Conservation (phyloP, 2,888 invertebrate species). For the Drosophila heteroneura region DNA sequence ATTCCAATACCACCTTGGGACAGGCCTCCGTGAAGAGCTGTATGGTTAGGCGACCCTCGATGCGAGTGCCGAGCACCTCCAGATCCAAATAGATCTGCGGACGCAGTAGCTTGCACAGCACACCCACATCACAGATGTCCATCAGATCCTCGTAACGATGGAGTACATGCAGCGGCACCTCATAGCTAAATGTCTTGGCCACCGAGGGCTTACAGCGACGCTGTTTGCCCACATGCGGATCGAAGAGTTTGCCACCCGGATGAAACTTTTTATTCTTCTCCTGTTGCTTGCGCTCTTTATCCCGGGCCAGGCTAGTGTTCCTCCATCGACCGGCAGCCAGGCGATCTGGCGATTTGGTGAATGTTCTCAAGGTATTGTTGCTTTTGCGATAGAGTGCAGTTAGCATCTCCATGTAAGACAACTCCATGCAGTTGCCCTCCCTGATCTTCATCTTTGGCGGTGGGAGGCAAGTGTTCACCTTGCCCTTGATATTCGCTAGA, state of each 20-base stretch:
- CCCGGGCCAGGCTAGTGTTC: constrained; percentile 55
- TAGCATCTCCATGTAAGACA: constrained; percentile 77
- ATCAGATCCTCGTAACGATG: constrained; percentile 75
- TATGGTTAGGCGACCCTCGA: constrained; percentile 74
- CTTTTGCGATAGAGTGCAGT: constrained; percentile 67
- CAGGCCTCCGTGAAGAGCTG: constrained; percentile 83
- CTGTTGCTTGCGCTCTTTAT: constrained; percentile 57
- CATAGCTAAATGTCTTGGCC: constrained; percentile 50
- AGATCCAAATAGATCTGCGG: constrained; percentile 82
- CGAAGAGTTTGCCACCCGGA: constrained; percentile 65
- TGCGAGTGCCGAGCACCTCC: constrained; percentile 55
- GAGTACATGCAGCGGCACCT: constrained; percentile 73
- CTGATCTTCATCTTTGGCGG: constrained; percentile 41
- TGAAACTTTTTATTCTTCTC: constrained; percentile 55
- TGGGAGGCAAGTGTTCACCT: constrained; percentile 62
- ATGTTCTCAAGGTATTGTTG: constrained; percentile 55
- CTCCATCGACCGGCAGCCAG: constrained; percentile 69
- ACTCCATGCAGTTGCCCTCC: constrained; percentile 65
- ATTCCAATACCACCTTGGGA: constrained; percentile 80
- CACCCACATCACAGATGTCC: constrained; percentile 55
- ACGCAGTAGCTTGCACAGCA: constrained; percentile 75
- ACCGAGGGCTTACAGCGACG: constrained; percentile 21
- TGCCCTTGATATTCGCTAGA: constrained; percentile 73
- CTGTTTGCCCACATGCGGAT: constrained; percentile 44
- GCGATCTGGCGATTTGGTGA: constrained; percentile 67